Evolutionary conservation across 2,113 vertebrate species (phyloP).

Genomic region (Sardina pilchardus): DNA sequence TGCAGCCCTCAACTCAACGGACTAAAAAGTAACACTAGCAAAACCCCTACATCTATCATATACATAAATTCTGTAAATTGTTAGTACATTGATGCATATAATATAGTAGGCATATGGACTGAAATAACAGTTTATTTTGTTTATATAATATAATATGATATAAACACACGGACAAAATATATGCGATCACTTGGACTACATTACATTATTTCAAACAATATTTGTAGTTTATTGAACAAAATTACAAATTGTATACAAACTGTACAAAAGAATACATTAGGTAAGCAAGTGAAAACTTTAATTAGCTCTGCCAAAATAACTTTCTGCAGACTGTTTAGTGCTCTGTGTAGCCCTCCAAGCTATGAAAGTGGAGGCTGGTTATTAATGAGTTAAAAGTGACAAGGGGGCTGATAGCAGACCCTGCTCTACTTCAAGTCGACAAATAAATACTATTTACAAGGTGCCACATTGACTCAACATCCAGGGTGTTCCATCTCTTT

Average conservation of each 20-base stretch:
- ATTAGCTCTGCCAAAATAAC: neutral
- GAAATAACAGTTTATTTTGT: neutral
- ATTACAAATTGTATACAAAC: neutral
- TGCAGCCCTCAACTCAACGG: neutral
- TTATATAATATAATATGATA: neutral
- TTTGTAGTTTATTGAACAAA: neutral
- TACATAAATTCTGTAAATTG: neutral
- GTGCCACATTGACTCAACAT: neutral
- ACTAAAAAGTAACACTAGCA: neutral
- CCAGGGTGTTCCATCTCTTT: neutral
- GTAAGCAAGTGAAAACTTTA: neutral
- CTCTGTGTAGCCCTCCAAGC: neutral
- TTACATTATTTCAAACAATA: neutral
- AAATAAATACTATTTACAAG: neutral
- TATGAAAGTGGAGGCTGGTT: neutral
- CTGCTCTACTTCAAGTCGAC: neutral
- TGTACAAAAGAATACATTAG: neutral
- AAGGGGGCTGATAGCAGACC: neutral
- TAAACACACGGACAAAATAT: neutral
- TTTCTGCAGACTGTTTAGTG: conserved; percentile 5
- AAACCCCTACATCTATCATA: neutral
- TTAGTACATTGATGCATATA: neutral
- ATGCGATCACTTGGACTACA: neutral
- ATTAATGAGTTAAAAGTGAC: neutral
- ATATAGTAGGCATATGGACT: neutral